Conservation (phyloP, 2,888 invertebrate genomes). For the Laothoe populi region DNA sequence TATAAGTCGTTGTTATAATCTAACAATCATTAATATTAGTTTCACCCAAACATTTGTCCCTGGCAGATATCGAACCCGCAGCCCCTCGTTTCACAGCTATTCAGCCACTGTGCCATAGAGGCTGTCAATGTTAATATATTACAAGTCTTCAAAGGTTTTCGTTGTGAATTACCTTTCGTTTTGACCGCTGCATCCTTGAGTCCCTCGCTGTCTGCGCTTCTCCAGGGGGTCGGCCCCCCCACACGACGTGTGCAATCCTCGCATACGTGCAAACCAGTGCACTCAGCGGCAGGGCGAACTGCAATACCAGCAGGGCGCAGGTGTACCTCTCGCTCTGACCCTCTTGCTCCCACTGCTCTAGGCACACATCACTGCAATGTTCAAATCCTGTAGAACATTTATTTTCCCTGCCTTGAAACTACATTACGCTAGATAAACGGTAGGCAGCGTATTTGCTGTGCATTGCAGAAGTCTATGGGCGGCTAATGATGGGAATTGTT, state of each 20-base stretch:
- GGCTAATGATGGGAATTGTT: too few relatives aligned
- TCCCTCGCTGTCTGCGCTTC: slow-evolving; percentile 94
- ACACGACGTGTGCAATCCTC: slow-evolving; percentile 94
- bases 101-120: too few relatives aligned
- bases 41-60: too few relatives aligned
- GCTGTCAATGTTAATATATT: too few relatives aligned
- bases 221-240: slow-evolving; percentile 94
- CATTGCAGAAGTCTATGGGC: too few relatives aligned
- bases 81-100: too few relatives aligned
- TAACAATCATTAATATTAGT: too few relatives aligned
- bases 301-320: slow-evolving; percentile 90
- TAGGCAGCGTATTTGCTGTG: not conserved
- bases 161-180: slow-evolving; percentile 91
- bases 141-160: too few relatives aligned
- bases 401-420: not conserved
- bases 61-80: too few relatives aligned
- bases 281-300: slow-evolving; percentile 92
- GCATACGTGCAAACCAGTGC: slow-evolving; percentile 94
- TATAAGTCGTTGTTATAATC: too few relatives aligned
- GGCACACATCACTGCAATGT: slow-evolving; percentile 87
- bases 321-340: slow-evolving; percentile 90
- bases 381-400: not conserved
- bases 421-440: not conserved
- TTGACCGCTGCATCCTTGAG: slow-evolving; percentile 92
- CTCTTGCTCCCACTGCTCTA: slow-evolving; percentile 88